Percentiles rank a stretch among this genome's conserved stretches.
Conservation (phyloP, 2,113 vertebrate species). For the Vombatus ursinus region DNA sequence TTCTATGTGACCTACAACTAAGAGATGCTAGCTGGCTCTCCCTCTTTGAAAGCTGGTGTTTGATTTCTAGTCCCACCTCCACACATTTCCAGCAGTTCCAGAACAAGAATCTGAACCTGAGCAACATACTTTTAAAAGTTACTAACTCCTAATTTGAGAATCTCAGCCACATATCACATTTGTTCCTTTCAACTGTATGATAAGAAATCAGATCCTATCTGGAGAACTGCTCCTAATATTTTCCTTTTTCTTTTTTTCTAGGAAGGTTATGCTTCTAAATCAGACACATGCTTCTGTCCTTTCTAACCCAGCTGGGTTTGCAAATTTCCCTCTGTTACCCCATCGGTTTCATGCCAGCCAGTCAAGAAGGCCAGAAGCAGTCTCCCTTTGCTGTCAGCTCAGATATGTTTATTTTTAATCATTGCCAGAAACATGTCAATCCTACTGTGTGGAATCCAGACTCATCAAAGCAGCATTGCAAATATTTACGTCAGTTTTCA, state of each 20-base stretch:
- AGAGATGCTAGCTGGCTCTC: background rate
- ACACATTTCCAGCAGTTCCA: background rate
- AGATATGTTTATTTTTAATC: slow-evolving; percentile 54
- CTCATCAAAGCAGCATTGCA: slow-evolving; percentile 74
- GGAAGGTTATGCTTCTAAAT: background rate
- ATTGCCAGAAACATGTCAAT: slow-evolving; percentile 42
- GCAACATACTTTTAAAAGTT: background rate
- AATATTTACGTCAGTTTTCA: slow-evolving; percentile 66
- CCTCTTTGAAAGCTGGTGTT: background rate
- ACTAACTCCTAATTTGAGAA: background rate
- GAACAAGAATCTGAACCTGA: background rate
- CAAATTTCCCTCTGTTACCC: background rate
- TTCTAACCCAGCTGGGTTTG: background rate
- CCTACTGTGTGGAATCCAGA: slow-evolving; percentile 11
- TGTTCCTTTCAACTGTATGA: background rate
- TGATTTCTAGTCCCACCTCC: background rate
- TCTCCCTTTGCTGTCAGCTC: slow-evolving; percentile 14
- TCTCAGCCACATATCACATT: background rate
- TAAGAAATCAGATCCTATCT: no score
- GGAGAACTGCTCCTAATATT: background rate
- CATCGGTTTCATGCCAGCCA: background rate
- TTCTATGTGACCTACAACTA: background rate
- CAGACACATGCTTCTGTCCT: background rate
- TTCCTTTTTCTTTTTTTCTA: background rate
- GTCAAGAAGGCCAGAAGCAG: background rate